Percentiles rank a stretch among this genome's conserved stretches.
Evolutionary conservation across 2,797 vertebrate genomes (phyloP).

Genomic region (Somateria mollissima): DNA sequence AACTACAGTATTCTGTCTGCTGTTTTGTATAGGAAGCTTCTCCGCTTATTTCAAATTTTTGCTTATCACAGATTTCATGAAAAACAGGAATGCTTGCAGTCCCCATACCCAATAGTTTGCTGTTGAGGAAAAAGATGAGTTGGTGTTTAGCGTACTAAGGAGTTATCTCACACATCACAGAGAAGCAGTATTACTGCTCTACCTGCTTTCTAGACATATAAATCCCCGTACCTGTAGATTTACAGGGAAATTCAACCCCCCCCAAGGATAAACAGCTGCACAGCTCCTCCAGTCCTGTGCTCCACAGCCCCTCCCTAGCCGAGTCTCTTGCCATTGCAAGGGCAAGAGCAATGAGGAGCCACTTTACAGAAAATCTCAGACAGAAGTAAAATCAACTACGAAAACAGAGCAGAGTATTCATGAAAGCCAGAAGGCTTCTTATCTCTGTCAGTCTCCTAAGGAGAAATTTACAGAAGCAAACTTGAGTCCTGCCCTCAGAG

Average conservation of each 20-base stretch:
- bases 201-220: not conserved
- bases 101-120: not conserved
- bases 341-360: not conserved
- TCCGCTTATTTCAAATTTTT: not conserved
- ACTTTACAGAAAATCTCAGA: not conserved
- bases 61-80: not conserved
- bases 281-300: not conserved
- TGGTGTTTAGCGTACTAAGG: not conserved
- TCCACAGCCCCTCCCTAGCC: fast-evolving
- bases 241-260: not conserved
- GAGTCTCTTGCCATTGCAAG: not conserved
- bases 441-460: not conserved
- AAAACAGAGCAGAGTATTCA: not conserved
- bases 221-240: not conserved
- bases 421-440: not conserved
- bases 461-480: not conserved
- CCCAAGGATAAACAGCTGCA: not conserved
- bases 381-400: not conserved
- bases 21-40: not conserved
- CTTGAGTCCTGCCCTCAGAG: not conserved
- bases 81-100: not conserved
- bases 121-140: not conserved
- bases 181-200: not conserved
- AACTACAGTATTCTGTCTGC: not conserved
- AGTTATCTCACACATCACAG: not conserved